These are phyloP conservation scores for Bellardia pandia DNA, from an alignment of 2,888 invertebrate species.

Conservation along the genomic window DNA sequence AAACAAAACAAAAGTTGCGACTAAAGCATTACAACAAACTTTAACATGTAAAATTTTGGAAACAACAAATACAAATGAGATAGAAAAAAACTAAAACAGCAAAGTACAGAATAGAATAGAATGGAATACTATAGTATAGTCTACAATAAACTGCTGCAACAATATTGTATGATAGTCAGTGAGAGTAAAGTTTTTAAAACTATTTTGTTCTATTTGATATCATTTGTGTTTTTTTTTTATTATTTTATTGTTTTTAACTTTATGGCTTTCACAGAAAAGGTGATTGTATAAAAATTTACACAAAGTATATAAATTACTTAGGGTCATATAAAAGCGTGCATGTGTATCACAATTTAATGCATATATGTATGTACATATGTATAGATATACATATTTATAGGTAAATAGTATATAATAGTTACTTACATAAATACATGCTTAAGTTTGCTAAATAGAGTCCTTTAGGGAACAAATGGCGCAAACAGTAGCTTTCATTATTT, in stretches of 20 bases:
- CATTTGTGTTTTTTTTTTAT: slow-evolving; percentile 3
- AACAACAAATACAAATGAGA: slow-evolving; percentile 7
- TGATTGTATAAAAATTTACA: slow-evolving; percentile 44
- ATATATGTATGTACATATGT: background rate
- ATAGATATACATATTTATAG: too few relatives aligned
- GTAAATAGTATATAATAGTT: too few relatives aligned
- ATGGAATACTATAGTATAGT: background rate
- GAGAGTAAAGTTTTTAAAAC: slow-evolving; percentile 21
- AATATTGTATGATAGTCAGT: slow-evolving; percentile 3
- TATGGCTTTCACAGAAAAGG: slow-evolving; percentile 14
- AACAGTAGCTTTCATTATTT: background rate
- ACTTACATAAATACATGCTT: too few relatives aligned
- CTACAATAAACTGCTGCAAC: slow-evolving; percentile 32
- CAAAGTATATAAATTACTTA: slow-evolving; percentile 9
- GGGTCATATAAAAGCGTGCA: background rate
- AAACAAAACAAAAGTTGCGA: slow-evolving; percentile 43
- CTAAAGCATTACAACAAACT: slow-evolving; percentile 51
- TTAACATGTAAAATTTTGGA: slow-evolving; percentile 8
- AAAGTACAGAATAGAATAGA: background rate
- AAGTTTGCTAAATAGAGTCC: background rate
- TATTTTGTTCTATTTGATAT: background rate
- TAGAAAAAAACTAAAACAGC: background rate
- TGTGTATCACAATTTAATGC: slow-evolving; percentile 1
- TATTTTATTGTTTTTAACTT: background rate
- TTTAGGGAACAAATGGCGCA: background rate